Evolutionary conservation across 1,140 invertebrate species (phyloP).

Genomic region (Stratiolaelaps scimitus): DNA sequence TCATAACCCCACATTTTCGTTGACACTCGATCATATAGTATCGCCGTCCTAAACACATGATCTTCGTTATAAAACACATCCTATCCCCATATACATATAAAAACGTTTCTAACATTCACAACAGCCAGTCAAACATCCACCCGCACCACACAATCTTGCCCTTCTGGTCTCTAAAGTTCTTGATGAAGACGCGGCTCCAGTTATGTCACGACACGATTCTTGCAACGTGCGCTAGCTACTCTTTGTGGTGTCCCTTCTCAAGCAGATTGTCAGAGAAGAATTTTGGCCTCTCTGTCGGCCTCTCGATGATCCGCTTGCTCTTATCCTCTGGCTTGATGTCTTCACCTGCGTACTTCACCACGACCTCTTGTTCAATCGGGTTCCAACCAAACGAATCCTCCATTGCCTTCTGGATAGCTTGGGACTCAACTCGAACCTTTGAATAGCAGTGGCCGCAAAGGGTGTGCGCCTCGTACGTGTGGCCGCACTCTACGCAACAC

Average conservation of each 20-base stretch:
- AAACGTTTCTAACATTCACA: no score
- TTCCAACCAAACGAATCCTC: slow-evolving; percentile 39
- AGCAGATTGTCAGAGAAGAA: slow-evolving; percentile 71
- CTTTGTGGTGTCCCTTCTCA: slow-evolving; percentile 50
- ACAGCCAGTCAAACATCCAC: no score
- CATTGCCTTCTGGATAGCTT: slow-evolving; percentile 60
- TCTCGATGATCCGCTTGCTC: slow-evolving; percentile 56
- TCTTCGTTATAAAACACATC: no score
- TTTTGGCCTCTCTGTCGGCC: slow-evolving; percentile 55
- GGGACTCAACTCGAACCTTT: slow-evolving; percentile 62
- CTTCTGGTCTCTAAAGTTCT: no score
- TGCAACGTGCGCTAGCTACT: no score
- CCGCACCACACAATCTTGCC: no score
- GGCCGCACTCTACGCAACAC: slow-evolving; percentile 61
- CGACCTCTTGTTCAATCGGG: slow-evolving; percentile 65
- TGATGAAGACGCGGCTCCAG: no score
- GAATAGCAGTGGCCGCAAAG: slow-evolving; percentile 73
- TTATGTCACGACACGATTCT: no score
- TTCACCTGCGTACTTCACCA: slow-evolving; percentile 69
- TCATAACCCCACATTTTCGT: no score
- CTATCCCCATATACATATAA: no score
- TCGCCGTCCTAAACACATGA: no score
- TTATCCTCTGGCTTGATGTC: slow-evolving; percentile 43
- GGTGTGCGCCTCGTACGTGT: slow-evolving; percentile 57
- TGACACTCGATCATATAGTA: no score